Conservation (phyloP, 2,113 vertebrate genomes). For the Trematomus loennbergii region DNA sequence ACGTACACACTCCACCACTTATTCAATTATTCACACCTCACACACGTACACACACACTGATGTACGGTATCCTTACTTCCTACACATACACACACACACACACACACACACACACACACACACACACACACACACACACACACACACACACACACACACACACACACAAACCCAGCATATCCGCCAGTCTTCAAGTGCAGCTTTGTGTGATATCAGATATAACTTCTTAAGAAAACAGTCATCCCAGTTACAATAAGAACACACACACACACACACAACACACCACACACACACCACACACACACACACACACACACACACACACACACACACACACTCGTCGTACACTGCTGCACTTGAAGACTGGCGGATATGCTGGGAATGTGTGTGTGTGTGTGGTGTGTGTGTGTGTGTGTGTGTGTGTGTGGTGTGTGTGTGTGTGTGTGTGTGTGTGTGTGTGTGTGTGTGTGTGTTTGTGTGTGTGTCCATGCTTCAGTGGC, state of each 20-base stretch:
- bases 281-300: slow-evolving; percentile 3
- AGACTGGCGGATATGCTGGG: no score
- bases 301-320: slow-evolving; percentile 3
- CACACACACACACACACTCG: neutral
- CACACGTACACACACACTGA: neutral
- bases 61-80: neutral
- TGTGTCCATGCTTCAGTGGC: neutral
- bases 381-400: no score
- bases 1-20: slow-evolving; percentile 24
- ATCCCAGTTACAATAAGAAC: neutral
- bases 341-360: no score
- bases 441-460: no score
- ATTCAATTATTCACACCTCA: slow-evolving; percentile 32
- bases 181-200: neutral
- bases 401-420: no score
- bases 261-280: neutral
- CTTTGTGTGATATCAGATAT: slow-evolving; percentile 28
- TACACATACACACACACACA: no score
- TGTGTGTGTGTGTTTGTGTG: no score
- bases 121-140: neutral
- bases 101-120: neutral
- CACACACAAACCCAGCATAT: neutral
- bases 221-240: slow-evolving; percentile 24
- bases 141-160: no score
- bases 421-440: no score